Base-by-base conservation (phyloP, 2,888 invertebrate genomes). In the Buathra laborator region DNA sequence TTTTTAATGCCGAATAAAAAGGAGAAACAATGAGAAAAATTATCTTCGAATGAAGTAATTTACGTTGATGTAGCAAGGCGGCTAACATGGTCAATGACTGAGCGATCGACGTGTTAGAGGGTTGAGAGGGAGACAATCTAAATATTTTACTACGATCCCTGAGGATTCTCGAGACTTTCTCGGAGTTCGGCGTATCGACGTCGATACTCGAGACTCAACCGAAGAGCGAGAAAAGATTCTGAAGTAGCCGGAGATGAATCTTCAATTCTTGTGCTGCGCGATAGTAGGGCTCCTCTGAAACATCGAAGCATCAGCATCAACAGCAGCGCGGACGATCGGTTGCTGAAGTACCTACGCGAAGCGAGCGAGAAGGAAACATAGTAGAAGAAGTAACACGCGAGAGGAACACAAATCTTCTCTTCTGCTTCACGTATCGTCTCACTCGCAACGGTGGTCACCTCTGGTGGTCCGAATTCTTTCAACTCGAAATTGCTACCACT, bases 401-500 rank as follows among this genome's bases (percentile, higher is more conserved):
- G 75, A 78, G 74, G 81, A 80, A 83, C 83, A 74, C 76, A 77
- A 86, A 81, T 78, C 83, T 72, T 43, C 77, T 76, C 85, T 76
- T 85, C 83, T 76, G 80, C 80, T 76, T 72, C 77, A 81, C 77
- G 84, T 72, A 83, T 84, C 70, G 78, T 66, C 76, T 70, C 83
- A 53, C 77, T 76, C 68, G 48, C 67, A 68, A 76, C 44, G 85
- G 86, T 89, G 89, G 90, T 89, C 93, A 92, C 91, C 93, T 90
- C 91, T 90, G 93, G 93, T 93, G 93, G 93, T 93, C 93, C 90
- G 87, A 90, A 93, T 93, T 92, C 92, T 91, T 91, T 90, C 89
- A 91, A 90, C 91, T 91, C 89, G 89, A 93, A 92, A 91, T 92
- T 92, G 90, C 91, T 90, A 88, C 90, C 90, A 90, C 89, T 90